Percentiles rank a stretch among this genome's conserved stretches.
phyloP scores from a whole-genome alignment of 2,113 vertebrate genomes.

The Callopanchax toddi region DNA sequence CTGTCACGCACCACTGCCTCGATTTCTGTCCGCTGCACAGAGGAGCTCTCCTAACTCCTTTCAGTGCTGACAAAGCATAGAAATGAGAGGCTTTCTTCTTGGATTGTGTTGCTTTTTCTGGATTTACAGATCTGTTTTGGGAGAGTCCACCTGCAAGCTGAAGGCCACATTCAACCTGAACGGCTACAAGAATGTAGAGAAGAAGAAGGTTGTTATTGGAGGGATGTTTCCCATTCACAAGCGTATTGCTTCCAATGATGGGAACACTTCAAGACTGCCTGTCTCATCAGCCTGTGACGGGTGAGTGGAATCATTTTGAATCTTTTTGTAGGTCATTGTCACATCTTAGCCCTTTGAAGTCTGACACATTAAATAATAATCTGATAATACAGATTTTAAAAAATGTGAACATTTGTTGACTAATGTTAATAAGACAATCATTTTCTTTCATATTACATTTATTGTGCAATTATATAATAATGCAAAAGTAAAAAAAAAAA shows the following conservation, averaged over 20 bases:
- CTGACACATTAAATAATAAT: no score
- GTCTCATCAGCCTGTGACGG: constrained; percentile 82
- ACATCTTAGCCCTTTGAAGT: no score
- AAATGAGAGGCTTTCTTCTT: constrained; percentile 53
- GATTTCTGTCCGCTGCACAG: constrained; percentile 23
- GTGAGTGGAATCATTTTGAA: constrained; percentile 66
- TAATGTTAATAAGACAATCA: no score
- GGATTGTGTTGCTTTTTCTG: constrained; percentile 55
- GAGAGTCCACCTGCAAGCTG: constrained; percentile 69
- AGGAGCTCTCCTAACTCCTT: constrained; percentile 23
- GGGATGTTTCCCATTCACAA: constrained; percentile 86
- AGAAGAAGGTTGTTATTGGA: constrained; percentile 81
- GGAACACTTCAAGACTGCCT: constrained; percentile 78
- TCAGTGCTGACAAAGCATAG: constrained; percentile 47
- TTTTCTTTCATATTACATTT: no score
- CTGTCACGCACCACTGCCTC: constrained; percentile 49
- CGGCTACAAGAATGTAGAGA: constrained; percentile 81
- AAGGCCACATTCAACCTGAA: constrained; percentile 81
- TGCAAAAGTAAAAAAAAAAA: no score
- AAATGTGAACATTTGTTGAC: no score
- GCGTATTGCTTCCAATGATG: constrained; percentile 69
- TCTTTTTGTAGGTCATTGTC: background rate
- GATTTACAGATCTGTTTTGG: constrained; percentile 19
- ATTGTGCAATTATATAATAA: no score
- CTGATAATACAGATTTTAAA: no score